These are phyloP conservation scores for Grantiella picta DNA, from an alignment of 2,113 vertebrate species.

Conservation along the genomic window DNA sequence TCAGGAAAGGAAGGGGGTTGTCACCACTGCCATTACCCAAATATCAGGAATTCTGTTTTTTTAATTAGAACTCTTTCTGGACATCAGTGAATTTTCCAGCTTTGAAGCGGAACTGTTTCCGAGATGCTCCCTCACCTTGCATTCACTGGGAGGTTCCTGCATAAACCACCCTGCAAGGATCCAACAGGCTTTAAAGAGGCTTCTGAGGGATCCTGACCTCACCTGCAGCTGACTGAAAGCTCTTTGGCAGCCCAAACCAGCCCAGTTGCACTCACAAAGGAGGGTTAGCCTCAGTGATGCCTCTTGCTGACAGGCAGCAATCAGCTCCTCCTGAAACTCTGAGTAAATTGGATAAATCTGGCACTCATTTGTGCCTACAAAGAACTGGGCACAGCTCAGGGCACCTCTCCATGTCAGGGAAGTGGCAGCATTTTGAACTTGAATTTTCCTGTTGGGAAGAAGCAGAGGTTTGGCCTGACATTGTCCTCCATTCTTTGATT, in stretches of 20 bases:
- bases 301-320: constrained; percentile 59
- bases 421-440: constrained; percentile 81
- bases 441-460: constrained; percentile 72
- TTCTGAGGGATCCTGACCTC: too few species aligned
- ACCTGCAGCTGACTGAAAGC: too few species aligned
- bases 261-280: constrained; percentile 75
- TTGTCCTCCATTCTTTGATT: background rate
- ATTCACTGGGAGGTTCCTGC: too few species aligned
- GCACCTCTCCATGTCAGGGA: constrained; percentile 77
- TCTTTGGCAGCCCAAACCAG: background rate
- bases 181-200: too few species aligned
- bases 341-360: constrained; percentile 77
- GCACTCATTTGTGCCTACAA: constrained; percentile 78
- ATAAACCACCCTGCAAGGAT: too few species aligned
- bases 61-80: too few species aligned
- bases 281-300: constrained; percentile 79
- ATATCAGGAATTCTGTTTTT: too few species aligned
- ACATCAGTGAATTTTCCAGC: too few species aligned
- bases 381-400: constrained; percentile 75
- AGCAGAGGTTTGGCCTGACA: background rate
- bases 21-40: too few species aligned
- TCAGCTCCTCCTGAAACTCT: constrained; percentile 81
- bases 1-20: too few species aligned
- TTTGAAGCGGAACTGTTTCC: too few species aligned
- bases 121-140: too few species aligned